Evolutionary conservation across 2,888 invertebrate species (phyloP).

Genomic region (Pheosia gnoma): DNA sequence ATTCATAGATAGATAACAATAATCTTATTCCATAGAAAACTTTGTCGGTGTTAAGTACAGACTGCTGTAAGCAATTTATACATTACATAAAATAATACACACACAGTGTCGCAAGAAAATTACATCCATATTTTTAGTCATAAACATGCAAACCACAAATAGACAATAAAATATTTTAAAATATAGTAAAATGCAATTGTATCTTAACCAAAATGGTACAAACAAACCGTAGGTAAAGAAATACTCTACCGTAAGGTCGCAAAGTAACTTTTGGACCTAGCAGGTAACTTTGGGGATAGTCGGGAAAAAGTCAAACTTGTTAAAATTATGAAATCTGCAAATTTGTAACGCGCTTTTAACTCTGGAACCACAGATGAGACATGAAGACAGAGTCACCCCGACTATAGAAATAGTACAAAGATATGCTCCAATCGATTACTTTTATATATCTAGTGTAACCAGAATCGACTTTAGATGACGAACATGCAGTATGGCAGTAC

Average conservation of each 20-base stretch:
- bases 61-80: conserved; percentile 28
- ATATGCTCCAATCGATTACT: conserved; percentile 26
- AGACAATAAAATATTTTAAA: conserved; percentile 33
- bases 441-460: conserved; percentile 30
- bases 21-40: conserved; percentile 39
- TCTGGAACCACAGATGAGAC: too few relatives aligned
- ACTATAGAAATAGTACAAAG: conserved; percentile 26
- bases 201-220: conserved; percentile 7
- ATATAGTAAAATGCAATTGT: conserved; percentile 8
- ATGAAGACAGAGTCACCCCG: too few relatives aligned
- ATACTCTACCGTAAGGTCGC: neutral
- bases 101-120: conserved; percentile 38
- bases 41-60: conserved; percentile 51
- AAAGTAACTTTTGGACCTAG: neutral
- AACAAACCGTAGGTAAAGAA: neutral
- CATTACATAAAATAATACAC: conserved; percentile 35
- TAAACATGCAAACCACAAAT: conserved; percentile 47
- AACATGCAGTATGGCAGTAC: conserved; percentile 46
- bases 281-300: neutral
- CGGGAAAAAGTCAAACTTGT: neutral
- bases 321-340: conserved; percentile 37
- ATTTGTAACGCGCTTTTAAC: too few relatives aligned
- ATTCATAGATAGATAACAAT: conserved; percentile 16
- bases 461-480: conserved; percentile 27
- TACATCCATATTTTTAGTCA: conserved; percentile 43